Evolutionary conservation across 1,140 invertebrate species (phyloP), one percentile per base, ranked within the genome.

Genomic region (Bombus sibiricus): DNA sequence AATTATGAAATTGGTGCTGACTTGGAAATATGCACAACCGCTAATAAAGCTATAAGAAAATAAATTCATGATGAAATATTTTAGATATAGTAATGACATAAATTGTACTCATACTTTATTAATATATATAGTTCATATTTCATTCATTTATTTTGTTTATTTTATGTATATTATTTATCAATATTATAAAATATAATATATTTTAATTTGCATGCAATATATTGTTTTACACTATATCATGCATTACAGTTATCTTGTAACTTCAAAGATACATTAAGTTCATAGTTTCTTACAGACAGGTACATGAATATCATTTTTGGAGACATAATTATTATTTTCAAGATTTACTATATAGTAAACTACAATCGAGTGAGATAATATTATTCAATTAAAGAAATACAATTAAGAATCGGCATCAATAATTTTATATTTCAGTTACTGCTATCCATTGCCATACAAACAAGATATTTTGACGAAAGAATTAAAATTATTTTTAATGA

Each of bases 331-430:
- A 71, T 83, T 77, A 77, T 83, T 83, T 83, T 34, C 15, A 62
- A 8, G 39, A 77, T 32, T 72, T 34, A 64, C 37, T 43, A 34
- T 34, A 37, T 10, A 34, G 9, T 37, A 57, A 59, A 77, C 3
- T 81, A 68, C 39, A 68, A 81, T 73, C 25, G 62, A 77, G 6
- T 62, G n/a, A 88, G 77, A 79, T 28, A 76, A 80, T 0, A 76
- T 88, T 83, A 28, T 88, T 85, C 47, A 73, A 69, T 43, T 37
- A 47, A 80, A 81, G 34, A 25, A 76, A 83, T 80, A 39, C 32
- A 71, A 83, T 90, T 90, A 88, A 89, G 86, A 90, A 90, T 90
- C 88, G 88, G 82, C 89, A 90, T 90, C 88, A 64, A 68, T 85
- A 15, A 32, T 59, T 81, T 85, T 78, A 74, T 2, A 64, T 64